These are phyloP conservation scores for Nephrotoma appendiculata DNA, from an alignment of 2,888 invertebrate species.

Conservation along the genomic window DNA sequence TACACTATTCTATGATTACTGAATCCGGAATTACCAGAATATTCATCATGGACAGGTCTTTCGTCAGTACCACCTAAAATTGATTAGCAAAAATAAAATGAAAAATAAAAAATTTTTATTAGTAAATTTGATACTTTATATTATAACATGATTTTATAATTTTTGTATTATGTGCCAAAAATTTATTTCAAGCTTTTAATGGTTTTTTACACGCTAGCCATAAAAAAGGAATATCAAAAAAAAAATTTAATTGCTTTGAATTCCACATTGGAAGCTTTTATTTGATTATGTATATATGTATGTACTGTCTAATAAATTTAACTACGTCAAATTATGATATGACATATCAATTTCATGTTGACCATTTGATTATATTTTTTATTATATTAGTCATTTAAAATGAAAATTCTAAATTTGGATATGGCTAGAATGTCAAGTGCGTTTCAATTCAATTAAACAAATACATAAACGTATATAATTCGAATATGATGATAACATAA, in stretches of 20 bases:
- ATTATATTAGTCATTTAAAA: not conserved
- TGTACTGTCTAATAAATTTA: no score
- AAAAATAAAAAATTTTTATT: conserved; percentile 1
- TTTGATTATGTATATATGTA: not conserved
- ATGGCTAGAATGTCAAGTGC: not conserved
- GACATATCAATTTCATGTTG: not conserved
- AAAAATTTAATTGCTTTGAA: not conserved
- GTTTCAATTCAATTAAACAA: not conserved
- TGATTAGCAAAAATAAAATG: not conserved
- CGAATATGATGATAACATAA: not conserved
- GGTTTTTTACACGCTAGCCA: not conserved
- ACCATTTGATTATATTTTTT: no score
- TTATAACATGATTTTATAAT: not conserved
- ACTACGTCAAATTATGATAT: not conserved
- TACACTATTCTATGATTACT: conserved; percentile 4
- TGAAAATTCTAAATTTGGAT: not conserved
- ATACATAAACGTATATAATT: not conserved
- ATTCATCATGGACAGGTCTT: conserved; percentile 14
- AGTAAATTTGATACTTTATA: not conserved
- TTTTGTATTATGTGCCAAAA: not conserved
- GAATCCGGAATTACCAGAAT: conserved; percentile 12
- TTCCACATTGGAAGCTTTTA: not conserved
- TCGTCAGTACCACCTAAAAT: conserved; percentile 14
- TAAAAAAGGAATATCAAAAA: not conserved
- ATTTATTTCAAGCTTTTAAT: not conserved